phyloP scores from a whole-genome alignment of 1,140 invertebrate genomes.

The Diprion similis region DNA sequence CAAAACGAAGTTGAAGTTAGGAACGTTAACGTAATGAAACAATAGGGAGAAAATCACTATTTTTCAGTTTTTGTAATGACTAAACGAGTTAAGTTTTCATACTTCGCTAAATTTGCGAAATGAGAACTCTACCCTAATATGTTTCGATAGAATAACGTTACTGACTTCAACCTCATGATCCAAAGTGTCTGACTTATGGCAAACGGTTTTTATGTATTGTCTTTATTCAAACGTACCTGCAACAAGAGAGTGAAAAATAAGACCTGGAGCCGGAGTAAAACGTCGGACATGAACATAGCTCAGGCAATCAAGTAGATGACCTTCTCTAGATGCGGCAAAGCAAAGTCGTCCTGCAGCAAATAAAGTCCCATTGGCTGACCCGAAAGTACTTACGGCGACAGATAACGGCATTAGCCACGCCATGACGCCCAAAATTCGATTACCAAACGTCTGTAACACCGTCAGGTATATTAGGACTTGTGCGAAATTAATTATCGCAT shows the following conservation, averaged over 20 bases:
- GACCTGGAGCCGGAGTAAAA: constrained; percentile 92
- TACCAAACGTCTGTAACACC: constrained; percentile 76
- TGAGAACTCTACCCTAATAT: no score
- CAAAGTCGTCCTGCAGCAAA: constrained; percentile 92
- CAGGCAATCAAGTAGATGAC: constrained; percentile 90
- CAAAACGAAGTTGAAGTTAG: no score
- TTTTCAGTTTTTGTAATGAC: no score
- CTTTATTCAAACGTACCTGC: constrained; percentile 67
- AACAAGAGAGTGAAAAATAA: constrained; percentile 83
- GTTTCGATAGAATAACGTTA: no score
- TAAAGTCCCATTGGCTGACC: constrained; percentile 94
- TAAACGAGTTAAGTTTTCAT: no score
- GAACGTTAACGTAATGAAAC: no score
- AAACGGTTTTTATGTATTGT: neutral
- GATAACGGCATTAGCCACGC: constrained; percentile 94
- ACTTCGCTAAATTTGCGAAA: no score
- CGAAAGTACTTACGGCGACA: constrained; percentile 96
- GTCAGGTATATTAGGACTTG: no score
- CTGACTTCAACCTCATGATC: no score
- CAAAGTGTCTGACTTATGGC: neutral
- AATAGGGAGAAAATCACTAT: no score
- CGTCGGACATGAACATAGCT: constrained; percentile 92
- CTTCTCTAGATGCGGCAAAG: constrained; percentile 93
- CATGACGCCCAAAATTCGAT: constrained; percentile 83
- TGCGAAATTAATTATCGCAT: neutral